phyloP scores from a whole-genome alignment of 1,140 invertebrate species.

The Caenorhabditis inopinata region DNA sequence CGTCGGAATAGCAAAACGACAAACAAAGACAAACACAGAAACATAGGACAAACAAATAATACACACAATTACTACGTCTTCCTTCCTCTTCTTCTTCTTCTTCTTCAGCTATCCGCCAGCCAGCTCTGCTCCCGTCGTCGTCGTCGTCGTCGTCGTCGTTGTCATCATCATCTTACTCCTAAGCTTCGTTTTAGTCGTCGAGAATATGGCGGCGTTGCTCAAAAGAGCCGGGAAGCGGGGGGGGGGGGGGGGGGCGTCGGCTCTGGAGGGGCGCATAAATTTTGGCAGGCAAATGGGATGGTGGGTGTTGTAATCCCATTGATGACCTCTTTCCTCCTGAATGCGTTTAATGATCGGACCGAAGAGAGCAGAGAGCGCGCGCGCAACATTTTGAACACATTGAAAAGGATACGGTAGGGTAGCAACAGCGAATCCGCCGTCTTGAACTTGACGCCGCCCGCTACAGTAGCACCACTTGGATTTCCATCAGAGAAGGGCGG shows the following conservation, averaged over 20 bases:
- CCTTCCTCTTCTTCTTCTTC: not conserved
- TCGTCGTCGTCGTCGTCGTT: not conserved
- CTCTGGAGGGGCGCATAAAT: not conserved
- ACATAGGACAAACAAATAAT: constrained; percentile 27
- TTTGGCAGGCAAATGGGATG: constrained; percentile 9
- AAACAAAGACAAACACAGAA: not conserved
- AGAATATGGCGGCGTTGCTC: not conserved
- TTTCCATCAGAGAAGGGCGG: too few species aligned
- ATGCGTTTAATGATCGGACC: too few species aligned
- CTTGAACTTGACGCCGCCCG: too few species aligned
- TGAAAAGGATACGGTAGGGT: not conserved
- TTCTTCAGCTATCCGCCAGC: constrained; percentile 1
- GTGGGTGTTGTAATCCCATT: constrained; percentile 27
- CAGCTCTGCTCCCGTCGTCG: not conserved
- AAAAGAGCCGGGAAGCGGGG: not conserved
- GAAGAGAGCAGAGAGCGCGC: too few species aligned
- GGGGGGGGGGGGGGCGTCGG: too few species aligned
- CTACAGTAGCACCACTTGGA: too few species aligned
- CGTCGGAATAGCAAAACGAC: not conserved
- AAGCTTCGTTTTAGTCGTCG: not conserved
- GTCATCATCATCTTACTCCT: not conserved
- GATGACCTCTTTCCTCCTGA: constrained; percentile 15
- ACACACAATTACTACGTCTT: constrained; percentile 28
- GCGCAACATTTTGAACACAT: not conserved
- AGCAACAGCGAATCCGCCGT: too few species aligned